Evolutionary conservation across 2,888 invertebrate species (phyloP).

Genomic region (Pediacus dermestoides): DNA sequence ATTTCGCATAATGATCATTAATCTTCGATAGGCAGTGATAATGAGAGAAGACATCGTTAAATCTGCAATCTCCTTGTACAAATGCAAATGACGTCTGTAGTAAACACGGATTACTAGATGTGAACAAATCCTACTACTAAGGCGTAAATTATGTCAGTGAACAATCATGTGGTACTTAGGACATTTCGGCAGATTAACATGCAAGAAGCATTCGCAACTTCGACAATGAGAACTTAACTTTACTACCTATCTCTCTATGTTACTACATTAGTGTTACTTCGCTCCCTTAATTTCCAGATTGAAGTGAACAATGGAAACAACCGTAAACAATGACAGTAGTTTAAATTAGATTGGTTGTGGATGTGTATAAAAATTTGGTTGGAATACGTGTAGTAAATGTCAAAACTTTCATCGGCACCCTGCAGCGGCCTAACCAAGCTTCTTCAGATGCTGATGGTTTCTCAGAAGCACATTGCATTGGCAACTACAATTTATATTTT

Average conservation of each 20-base stretch:
- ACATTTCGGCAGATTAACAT: conserved; percentile 47
- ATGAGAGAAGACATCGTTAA: conserved; percentile 34
- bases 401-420: too few species aligned
- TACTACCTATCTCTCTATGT: conserved; percentile 45
- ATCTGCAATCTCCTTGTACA: conserved; percentile 36
- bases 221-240: conserved; percentile 46
- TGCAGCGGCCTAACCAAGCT: too few species aligned
- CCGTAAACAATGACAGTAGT: too few species aligned
- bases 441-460: conserved; percentile 27
- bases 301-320: too few species aligned
- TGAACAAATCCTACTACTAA: conserved; percentile 46
- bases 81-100: conserved; percentile 41
- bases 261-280: too few species aligned
- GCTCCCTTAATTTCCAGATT: too few species aligned
- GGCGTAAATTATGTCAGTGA: conserved; percentile 50
- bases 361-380: too few species aligned
- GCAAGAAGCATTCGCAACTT: conserved; percentile 41
- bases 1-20: too few species aligned
- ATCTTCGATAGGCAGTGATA: conserved; percentile 19
- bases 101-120: conserved; percentile 44
- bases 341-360: too few species aligned
- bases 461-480: conserved; percentile 28
- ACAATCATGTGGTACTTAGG: conserved; percentile 49
- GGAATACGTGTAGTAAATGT: too few species aligned
- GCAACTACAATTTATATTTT: too few species aligned